phyloP scores from a whole-genome alignment of 2,888 invertebrate species.

The Leucophora obtusa region DNA sequence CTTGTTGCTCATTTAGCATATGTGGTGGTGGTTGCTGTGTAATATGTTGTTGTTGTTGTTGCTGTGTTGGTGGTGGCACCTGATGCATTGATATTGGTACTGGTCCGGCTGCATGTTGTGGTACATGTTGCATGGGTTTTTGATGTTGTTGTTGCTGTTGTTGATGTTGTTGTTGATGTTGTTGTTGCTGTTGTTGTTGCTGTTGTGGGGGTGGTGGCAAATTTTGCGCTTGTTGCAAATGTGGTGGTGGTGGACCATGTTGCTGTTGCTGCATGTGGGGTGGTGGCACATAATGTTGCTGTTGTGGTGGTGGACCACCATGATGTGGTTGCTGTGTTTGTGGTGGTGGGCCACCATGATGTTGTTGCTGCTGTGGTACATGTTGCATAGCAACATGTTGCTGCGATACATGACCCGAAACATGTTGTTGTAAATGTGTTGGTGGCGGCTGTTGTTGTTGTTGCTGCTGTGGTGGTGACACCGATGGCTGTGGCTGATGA shows the following conservation, averaged over 20 bases:
- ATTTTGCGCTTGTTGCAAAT: conserved; percentile 67
- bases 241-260: conserved; percentile 62
- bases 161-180: conserved; percentile 67
- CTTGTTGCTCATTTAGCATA: conserved; percentile 63
- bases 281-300: conserved; percentile 65
- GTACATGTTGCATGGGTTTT: conserved; percentile 65
- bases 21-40: conserved; percentile 68
- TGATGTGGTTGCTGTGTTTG: conserved; percentile 69
- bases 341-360: conserved; percentile 63
- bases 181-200: conserved; percentile 63
- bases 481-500: conserved; percentile 75
- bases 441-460: conserved; percentile 58
- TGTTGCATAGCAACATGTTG: conserved; percentile 1
- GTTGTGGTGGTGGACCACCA: conserved; percentile 64
- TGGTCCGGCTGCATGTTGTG: conserved; percentile 52
- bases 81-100: conserved; percentile 67
- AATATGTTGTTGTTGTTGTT: conserved; percentile 69
- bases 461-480: conserved; percentile 72
- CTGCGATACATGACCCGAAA: conserved; percentile 51
- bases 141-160: conserved; percentile 65
- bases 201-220: conserved; percentile 67
- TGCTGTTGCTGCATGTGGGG: conserved; percentile 64
- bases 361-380: conserved; percentile 68
- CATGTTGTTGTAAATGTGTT: conserved; percentile 58
- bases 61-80: conserved; percentile 66